Percentiles rank a stretch among this genome's conserved stretches.
Conservation (phyloP, 2,888 invertebrate genomes). For the Abscondita cerata region DNA sequence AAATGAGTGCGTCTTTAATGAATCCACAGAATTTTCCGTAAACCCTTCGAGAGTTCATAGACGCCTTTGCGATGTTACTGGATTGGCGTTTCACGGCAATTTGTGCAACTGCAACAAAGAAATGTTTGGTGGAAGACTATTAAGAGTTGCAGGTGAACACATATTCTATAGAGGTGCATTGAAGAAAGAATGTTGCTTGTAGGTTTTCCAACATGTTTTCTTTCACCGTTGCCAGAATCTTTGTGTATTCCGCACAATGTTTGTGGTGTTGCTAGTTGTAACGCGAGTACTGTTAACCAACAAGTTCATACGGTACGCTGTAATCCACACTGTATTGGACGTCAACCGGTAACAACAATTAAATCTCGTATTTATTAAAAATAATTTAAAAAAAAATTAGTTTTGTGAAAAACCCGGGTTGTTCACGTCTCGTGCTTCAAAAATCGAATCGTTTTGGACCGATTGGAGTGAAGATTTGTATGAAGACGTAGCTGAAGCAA, state of each 20-base stretch:
- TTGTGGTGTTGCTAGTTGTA: slow-evolving; percentile 55
- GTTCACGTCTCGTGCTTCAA: slow-evolving; percentile 46
- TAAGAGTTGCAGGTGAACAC: slow-evolving; percentile 53
- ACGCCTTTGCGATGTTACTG: slow-evolving; percentile 57
- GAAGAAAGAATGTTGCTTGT: no score
- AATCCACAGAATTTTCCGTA: slow-evolving; percentile 46
- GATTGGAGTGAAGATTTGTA: slow-evolving; percentile 52
- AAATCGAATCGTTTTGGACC: slow-evolving; percentile 54
- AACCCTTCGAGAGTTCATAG: slow-evolving; percentile 56
- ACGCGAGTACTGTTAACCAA: slow-evolving; percentile 48
- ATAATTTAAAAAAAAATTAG: slow-evolving; percentile 42
- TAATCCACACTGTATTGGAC: slow-evolving; percentile 51
- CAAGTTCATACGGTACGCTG: slow-evolving; percentile 54
- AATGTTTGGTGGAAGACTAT: slow-evolving; percentile 50
- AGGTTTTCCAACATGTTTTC: slow-evolving; percentile 60
- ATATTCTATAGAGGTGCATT: no score
- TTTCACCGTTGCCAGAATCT: slow-evolving; percentile 53
- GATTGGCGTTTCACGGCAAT: slow-evolving; percentile 46
- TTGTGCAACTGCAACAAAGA: slow-evolving; percentile 49
- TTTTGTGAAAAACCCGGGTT: slow-evolving; percentile 55
- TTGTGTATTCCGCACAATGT: slow-evolving; percentile 56
- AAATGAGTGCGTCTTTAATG: slow-evolving; percentile 53
- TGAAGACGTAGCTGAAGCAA: slow-evolving; percentile 34
- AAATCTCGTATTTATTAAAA: background rate
- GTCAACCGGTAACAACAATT: slow-evolving; percentile 51